A percentile compares a stretch with the other conserved stretches of the same genome.
These are phyloP conservation scores for Molorchus minor DNA, from an alignment of 2,888 invertebrate species.

Conservation along the genomic window DNA sequence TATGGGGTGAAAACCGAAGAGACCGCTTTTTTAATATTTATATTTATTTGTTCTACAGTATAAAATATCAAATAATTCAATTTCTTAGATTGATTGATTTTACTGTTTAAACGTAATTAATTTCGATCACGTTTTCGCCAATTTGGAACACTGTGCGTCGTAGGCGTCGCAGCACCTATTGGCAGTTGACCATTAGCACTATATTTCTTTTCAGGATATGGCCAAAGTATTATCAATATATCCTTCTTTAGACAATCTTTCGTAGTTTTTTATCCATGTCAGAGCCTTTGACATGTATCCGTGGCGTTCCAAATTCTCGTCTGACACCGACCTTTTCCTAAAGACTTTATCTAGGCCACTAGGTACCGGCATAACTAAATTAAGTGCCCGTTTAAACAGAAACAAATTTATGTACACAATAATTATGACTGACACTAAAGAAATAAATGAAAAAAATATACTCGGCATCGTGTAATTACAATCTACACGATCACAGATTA, in stretches of 20 bases:
- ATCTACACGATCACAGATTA: not conserved
- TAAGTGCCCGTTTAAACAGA: not conserved
- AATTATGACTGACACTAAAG: not conserved
- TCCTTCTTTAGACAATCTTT: no score
- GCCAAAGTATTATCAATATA: not conserved
- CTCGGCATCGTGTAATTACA: not conserved
- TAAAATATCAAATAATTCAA: no score
- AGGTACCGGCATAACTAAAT: not conserved
- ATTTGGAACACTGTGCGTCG: no score
- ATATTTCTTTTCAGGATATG: no score
- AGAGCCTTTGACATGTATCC: not conserved
- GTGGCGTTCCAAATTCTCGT: not conserved
- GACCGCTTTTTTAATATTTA: no score
- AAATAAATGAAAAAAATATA: not conserved
- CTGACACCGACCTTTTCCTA: not conserved
- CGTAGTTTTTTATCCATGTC: not conserved
- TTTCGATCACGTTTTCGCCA: no score
- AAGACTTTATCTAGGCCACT: not conserved
- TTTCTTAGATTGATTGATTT: no score
- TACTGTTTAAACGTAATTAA: no score
- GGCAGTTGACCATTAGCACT: no score
- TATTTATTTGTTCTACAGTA: no score
- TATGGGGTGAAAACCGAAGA: no score
- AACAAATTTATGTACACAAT: not conserved
- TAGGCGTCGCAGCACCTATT: not conserved